Evolutionary conservation across 2,113 vertebrate genomes (phyloP).

Genomic region (Takifugu flavidus): DNA sequence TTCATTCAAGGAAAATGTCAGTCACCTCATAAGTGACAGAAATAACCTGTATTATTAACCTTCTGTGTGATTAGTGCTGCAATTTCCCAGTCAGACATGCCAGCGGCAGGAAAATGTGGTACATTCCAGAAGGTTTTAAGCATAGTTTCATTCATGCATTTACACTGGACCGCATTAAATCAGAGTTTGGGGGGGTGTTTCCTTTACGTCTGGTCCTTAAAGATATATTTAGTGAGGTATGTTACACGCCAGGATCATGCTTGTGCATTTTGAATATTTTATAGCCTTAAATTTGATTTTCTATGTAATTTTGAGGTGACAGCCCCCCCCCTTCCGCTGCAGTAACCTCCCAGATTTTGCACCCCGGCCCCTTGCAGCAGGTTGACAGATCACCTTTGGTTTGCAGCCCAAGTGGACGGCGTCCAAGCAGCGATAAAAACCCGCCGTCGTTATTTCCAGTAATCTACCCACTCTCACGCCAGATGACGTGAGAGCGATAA

Average conservation of each 20-base stretch:
- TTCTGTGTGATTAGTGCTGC: too few species aligned
- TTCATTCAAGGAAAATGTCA: slow-evolving; percentile 49
- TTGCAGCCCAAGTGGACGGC: slow-evolving; percentile 55
- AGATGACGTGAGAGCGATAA: slow-evolving; percentile 65
- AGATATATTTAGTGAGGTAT: too few species aligned
- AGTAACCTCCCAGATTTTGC: slow-evolving; percentile 51
- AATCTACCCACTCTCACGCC: slow-evolving; percentile 57
- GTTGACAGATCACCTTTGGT: slow-evolving; percentile 69
- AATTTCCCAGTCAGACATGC: too few species aligned
- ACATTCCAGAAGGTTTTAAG: not conserved
- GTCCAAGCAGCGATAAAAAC: slow-evolving; percentile 63
- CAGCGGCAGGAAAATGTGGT: not conserved
- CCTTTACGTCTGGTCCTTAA: too few species aligned
- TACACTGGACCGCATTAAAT: too few species aligned
- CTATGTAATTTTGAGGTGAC: too few species aligned
- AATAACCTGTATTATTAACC: too few species aligned
- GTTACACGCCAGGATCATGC: too few species aligned
- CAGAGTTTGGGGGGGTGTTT: too few species aligned
- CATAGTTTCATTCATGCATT: too few species aligned
- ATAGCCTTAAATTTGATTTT: too few species aligned
- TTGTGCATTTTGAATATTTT: too few species aligned
- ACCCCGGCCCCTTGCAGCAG: slow-evolving; percentile 47
- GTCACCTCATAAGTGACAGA: slow-evolving; percentile 32
- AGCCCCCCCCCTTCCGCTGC: slow-evolving; percentile 25
- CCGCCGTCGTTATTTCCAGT: slow-evolving; percentile 67